Evolutionary conservation across 1,140 invertebrate genomes (phyloP), one percentile per base, ranked within the genome.

Genomic region (Forficula auricularia): DNA sequence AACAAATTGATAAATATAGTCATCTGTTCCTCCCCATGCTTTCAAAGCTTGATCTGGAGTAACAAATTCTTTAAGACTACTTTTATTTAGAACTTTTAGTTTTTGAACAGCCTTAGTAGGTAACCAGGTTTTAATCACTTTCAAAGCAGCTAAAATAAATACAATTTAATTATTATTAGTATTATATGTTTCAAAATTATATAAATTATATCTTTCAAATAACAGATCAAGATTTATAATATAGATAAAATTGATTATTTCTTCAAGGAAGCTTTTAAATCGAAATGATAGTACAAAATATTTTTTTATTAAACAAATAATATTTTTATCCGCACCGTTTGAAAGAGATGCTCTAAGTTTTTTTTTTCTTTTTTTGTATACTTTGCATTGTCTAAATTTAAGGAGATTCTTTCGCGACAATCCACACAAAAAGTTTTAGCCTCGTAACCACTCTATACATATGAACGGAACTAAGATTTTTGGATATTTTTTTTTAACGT

Each of bases 71-170:
- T 75, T 77, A 32, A 95, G 60, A 16, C 71, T 74, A 36, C 70
- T 71, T 61, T 85, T 88, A 45, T 73, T 77, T 1, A 90, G 69
- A 66, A 89, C 85, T 60, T 88, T 91, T 54, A 96, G 82, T 65
- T 82, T 82, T 54, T 87, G 77, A 19, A 90, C 76, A 27, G 83
- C 87, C 59, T 90, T 85, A 3, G 83, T 73, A 30, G 86, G 89
- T 40, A 96, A 59, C 70, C 86, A 77, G 0, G 73, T 69, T 63
- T 92, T 95, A 32, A 96, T 84, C 35, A 96, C 71, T 63, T 85
- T 92, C 65, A 94, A 94, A 2, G 84, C 82, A 51, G 91, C 87
- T 84, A 54, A 33, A 67, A 68, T n/a, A n/a, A n/a, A n/a, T n/a
- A n/a, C n/a, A n/a, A n/a, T n/a, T n/a, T n/a, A n/a, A n/a, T n/a